These are phyloP conservation scores for Eurytoma adleriae DNA, from an alignment of 2,888 invertebrate species.

Conservation along the genomic window DNA sequence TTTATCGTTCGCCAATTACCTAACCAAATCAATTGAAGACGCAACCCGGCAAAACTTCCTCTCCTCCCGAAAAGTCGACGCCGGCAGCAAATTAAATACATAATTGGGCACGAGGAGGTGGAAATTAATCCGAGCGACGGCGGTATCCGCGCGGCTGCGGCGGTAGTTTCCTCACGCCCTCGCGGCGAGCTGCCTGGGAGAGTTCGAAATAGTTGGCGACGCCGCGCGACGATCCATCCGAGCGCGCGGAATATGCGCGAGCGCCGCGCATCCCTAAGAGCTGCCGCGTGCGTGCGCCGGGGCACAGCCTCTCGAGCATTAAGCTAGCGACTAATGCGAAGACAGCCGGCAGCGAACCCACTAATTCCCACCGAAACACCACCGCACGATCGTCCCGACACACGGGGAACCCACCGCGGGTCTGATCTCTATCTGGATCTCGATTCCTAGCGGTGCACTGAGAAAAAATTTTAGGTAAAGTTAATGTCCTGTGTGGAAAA, in stretches of 20 bases:
- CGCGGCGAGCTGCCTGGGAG: constrained; percentile 40
- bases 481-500: too few relatives aligned
- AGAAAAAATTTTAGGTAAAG: too few relatives aligned
- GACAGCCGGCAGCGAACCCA: constrained; percentile 11
- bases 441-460: too few relatives aligned
- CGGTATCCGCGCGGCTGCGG: neutral
- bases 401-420: constrained; percentile 39
- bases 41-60: too few relatives aligned
- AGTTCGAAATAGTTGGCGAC: constrained; percentile 49
- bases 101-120: constrained; percentile 15
- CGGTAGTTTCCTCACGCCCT: neutral
- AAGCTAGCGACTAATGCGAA: constrained; percentile 49
- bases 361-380: constrained; percentile 56
- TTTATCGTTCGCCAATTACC: neutral
- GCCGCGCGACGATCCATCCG: constrained; percentile 35
- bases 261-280: constrained; percentile 27
- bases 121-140: constrained; percentile 41
- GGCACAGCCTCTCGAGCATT: constrained; percentile 19
- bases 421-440: constrained; percentile 29
- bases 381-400: constrained; percentile 50
- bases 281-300: constrained; percentile 6
- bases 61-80: neutral
- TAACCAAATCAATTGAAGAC: neutral
- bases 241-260: constrained; percentile 33
- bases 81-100: neutral